Base-by-base conservation (phyloP, 2,113 vertebrate genomes). In the Sebastes fasciatus region DNA sequence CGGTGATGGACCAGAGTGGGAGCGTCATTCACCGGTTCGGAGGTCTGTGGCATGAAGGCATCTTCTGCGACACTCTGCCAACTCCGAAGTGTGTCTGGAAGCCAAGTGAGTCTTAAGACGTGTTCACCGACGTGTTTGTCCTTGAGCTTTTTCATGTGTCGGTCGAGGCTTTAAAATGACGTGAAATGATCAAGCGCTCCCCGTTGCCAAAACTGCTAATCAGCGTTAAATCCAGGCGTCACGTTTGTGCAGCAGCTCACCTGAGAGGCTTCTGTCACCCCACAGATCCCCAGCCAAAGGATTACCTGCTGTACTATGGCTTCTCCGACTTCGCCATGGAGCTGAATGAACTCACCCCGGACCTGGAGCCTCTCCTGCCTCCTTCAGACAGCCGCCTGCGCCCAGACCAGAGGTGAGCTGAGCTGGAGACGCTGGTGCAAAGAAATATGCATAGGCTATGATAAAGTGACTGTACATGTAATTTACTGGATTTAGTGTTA, bases 281-380 rank as follows among this genome's bases (percentile, higher is more conserved):
- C 48, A 8, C 91, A 94, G 93, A 93, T 76, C 88, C 90, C 2
- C 97, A 97, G 94, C 97, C 97, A 40, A 96, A 92, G 2, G 96
- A 98, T 84, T 70, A 95, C 21, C 94, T 95, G 78, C 87, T 93
- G 73, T 98, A 94, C 82, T 99, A 97, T 19, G 97, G 97, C 85
- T 98, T 99, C 92, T 97, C 97, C 8, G 92, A 94, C 86, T 98
- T 97, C 1, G 97, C 97, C 80, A 92, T 97, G 95, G 97, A 98
- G 93, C 94, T 99, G 85, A 99, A 99, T 40, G 97, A 99, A 84
- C 95, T 98, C 4, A 94, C 94, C 0, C 88, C 96, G 0, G 96
- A 96, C 76, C 94, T 98, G 77, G 94, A 93, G 45, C 80, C 93
- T 16, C 87, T 96, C 0, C 95, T 99, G 86, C 97, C 97, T 1